phyloP scores from a whole-genome alignment of 2,113 vertebrate species.

The Conger conger region DNA sequence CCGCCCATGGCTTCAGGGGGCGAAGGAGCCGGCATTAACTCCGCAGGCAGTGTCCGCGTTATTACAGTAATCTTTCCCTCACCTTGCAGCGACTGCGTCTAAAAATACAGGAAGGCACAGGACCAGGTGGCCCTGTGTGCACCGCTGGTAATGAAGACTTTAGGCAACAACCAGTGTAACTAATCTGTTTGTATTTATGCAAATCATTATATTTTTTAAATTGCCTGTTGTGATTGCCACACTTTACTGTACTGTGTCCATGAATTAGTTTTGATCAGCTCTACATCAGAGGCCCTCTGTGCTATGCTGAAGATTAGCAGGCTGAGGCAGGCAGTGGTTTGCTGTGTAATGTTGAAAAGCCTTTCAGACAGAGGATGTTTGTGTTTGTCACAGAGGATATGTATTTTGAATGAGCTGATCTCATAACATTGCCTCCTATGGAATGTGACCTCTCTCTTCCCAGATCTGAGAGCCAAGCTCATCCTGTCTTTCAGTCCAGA shows the following conservation, averaged over 20 bases:
- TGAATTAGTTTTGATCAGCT: too few relatives aligned
- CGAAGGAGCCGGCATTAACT: neutral
- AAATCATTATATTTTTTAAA: neutral
- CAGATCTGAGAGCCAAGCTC: too few relatives aligned
- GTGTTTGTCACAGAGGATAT: too few relatives aligned
- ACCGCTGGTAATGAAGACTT: neutral
- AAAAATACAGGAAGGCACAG: neutral
- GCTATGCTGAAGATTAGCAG: too few relatives aligned
- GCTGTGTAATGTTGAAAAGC: too few relatives aligned
- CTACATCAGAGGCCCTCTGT: too few relatives aligned
- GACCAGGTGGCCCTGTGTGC: neutral
- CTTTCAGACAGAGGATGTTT: too few relatives aligned
- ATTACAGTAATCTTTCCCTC: conserved; percentile 6
- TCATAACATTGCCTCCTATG: neutral
- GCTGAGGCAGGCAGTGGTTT: too few relatives aligned
- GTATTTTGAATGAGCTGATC: too few relatives aligned
- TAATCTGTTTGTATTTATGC: neutral
- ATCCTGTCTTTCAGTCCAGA: too few relatives aligned
- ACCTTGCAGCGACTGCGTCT: neutral
- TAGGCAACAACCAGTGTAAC: neutral
- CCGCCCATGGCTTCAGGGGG: neutral
- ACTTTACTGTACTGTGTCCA: too few relatives aligned
- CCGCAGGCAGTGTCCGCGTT: neutral
- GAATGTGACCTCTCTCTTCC: neutral
- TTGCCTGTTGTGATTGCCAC: too few relatives aligned